A percentile compares a stretch with the other conserved stretches of the same genome.
Evolutionary conservation across 2,113 vertebrate species (phyloP).

Genomic region (Murina feae): DNA sequence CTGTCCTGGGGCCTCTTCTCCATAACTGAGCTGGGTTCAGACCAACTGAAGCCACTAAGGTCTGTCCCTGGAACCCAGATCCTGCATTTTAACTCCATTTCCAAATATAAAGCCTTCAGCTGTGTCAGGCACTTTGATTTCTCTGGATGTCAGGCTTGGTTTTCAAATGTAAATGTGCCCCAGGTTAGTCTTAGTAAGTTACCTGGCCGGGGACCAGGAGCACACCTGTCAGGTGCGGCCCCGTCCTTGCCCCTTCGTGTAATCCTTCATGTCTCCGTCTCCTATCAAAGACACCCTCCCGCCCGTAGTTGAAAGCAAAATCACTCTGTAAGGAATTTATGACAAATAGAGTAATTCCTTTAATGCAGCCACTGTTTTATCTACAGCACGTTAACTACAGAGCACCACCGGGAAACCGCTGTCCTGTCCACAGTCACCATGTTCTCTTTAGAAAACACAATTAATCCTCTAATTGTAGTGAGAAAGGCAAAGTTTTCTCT

Average conservation of each 20-base stretch:
- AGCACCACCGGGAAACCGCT: constrained; percentile 74
- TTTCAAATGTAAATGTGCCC: constrained; percentile 78
- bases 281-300: constrained; percentile 79
- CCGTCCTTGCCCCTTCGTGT: constrained; percentile 77
- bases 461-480: constrained; percentile 76
- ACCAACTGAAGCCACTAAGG: neutral
- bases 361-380: constrained; percentile 76
- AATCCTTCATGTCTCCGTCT: constrained; percentile 80
- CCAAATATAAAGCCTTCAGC: constrained; percentile 72
- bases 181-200: constrained; percentile 78
- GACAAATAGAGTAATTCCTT: constrained; percentile 82
- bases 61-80: neutral
- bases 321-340: constrained; percentile 81
- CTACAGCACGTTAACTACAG: constrained; percentile 67
- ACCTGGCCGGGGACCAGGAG: constrained; percentile 80
- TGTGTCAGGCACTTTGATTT: constrained; percentile 76
- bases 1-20: neutral
- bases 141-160: constrained; percentile 73
- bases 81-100: constrained; percentile 53
- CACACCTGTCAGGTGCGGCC: constrained; percentile 85
- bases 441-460: constrained; percentile 75
- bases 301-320: constrained; percentile 75
- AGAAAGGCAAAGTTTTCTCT: constrained; percentile 70
- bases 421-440: constrained; percentile 69
- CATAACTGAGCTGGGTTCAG: neutral